These are phyloP conservation scores for Polydrusus cervinus DNA, from an alignment of 2,888 invertebrate genomes.

Conservation along the genomic window DNA sequence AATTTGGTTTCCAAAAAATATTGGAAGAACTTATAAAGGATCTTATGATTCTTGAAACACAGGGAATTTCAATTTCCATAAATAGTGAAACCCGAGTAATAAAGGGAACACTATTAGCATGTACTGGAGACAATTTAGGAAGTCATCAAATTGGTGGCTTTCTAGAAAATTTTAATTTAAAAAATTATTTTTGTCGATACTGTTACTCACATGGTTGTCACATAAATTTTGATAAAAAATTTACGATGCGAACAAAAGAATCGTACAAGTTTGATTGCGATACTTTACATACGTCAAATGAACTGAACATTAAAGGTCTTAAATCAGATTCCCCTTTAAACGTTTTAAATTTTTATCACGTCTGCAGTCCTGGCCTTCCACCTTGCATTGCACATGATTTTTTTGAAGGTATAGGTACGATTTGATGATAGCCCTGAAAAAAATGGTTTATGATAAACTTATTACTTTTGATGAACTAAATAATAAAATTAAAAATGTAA, in stretches of 20 bases:
- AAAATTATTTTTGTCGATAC: constrained; percentile 59
- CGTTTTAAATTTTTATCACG: constrained; percentile 55
- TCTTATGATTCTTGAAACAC: constrained; percentile 57
- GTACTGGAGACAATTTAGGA: constrained; percentile 40
- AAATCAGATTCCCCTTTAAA: constrained; percentile 56
- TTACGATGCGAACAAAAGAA: neutral
- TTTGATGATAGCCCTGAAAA: constrained; percentile 29
- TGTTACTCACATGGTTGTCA: constrained; percentile 11
- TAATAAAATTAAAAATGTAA: constrained; percentile 9
- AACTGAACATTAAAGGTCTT: constrained; percentile 42
- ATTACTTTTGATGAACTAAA: constrained; percentile 4
- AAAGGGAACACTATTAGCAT: constrained; percentile 57
- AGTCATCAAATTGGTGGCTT: constrained; percentile 59
- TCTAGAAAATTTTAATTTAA: constrained; percentile 59
- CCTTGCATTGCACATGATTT: constrained; percentile 58
- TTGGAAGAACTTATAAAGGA: constrained; percentile 58
- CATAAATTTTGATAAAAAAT: neutral
- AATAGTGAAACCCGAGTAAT: constrained; percentile 4
- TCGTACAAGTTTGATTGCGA: constrained; percentile 4
- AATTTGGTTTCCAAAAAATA: constrained; percentile 59
- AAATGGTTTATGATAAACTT: constrained; percentile 1
- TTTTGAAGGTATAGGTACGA: constrained; percentile 46
- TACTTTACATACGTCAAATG: neutral
- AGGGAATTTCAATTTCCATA: constrained; percentile 53
- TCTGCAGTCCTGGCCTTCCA: constrained; percentile 57